phyloP scores from a whole-genome alignment of 2,888 invertebrate genomes.

The Zygogramma bicolorata region DNA sequence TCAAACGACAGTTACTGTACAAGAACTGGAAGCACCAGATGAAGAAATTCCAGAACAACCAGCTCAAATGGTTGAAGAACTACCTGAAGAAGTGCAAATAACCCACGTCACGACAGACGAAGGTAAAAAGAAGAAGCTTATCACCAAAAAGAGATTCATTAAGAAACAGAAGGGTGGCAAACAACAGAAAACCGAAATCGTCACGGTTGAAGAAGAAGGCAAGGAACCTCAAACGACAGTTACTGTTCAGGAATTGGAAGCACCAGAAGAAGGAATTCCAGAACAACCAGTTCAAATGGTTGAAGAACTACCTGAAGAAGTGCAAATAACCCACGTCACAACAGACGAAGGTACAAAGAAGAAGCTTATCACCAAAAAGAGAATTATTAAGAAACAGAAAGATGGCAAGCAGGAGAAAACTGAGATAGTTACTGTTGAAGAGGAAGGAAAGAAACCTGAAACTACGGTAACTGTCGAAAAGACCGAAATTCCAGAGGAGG shows the following conservation, averaged over 20 bases:
- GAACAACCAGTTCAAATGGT: conserved; percentile 54
- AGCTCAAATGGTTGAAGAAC: conserved; percentile 49
- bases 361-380: conserved; percentile 49
- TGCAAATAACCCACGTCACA: too few species aligned
- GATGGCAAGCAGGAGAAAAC: conserved; percentile 60
- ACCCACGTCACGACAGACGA: conserved; percentile 50
- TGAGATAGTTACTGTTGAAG: conserved; percentile 60
- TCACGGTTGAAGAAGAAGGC: conserved; percentile 59
- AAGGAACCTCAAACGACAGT: conserved; percentile 62
- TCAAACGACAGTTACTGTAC: conserved; percentile 57
- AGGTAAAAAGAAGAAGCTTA: conserved; percentile 47
- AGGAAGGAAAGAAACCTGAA: conserved; percentile 60
- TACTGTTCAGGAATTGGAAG: conserved; percentile 55
- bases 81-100: conserved; percentile 56
- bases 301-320: conserved; percentile 58
- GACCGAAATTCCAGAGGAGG: conserved; percentile 55
- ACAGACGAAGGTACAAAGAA: too few species aligned
- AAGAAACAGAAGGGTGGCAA: conserved; percentile 64
- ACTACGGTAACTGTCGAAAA: conserved; percentile 59
- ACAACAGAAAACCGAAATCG: conserved; percentile 64
- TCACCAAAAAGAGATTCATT: conserved; percentile 57
- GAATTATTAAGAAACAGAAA: conserved; percentile 63
- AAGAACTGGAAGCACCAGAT: conserved; percentile 63
- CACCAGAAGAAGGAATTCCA: conserved; percentile 50
- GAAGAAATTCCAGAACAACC: conserved; percentile 49